These are phyloP conservation scores for Pseudochirops corinnae DNA, from an alignment of 2,797 vertebrate species.

Conservation along the genomic window DNA sequence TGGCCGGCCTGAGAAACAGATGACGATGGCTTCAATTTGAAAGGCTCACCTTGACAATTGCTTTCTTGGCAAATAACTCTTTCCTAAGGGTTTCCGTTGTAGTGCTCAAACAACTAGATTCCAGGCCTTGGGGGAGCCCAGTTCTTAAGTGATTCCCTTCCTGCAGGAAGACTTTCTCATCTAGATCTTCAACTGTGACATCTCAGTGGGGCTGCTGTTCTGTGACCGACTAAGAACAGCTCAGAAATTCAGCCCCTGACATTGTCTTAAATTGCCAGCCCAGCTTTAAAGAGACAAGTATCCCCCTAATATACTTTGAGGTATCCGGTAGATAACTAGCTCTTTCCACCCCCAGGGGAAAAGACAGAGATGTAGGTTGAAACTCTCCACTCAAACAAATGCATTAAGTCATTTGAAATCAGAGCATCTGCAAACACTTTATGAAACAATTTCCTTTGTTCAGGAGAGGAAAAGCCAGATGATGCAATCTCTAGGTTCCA, in stretches of 20 bases:
- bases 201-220: slow-evolving; percentile 21
- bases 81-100: slow-evolving; percentile 62
- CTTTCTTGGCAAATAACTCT: slow-evolving; percentile 69
- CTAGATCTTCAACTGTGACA: slow-evolving; percentile 43
- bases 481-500: slow-evolving; percentile 66
- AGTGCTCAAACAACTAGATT: slow-evolving; percentile 54
- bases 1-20: slow-evolving; percentile 26
- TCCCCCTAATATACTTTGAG: slow-evolving; percentile 28
- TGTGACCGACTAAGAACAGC: slow-evolving; percentile 55
- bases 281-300: slow-evolving; percentile 60
- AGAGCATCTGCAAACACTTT: slow-evolving; percentile 77
- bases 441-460: slow-evolving; percentile 79
- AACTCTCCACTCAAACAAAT: slow-evolving; percentile 65
- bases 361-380: slow-evolving; percentile 61
- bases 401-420: slow-evolving; percentile 69
- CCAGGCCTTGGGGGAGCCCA: slow-evolving; percentile 52
- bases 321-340: slow-evolving; percentile 13
- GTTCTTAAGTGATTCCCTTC: neutral
- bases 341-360: slow-evolving; percentile 44
- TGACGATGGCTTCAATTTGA: slow-evolving; percentile 65
- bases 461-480: slow-evolving; percentile 70
- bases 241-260: slow-evolving; percentile 46
- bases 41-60: slow-evolving; percentile 61
- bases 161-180: neutral
- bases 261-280: slow-evolving; percentile 57